Percentiles rank a stretch among this genome's conserved stretches.
Evolutionary conservation across 2,113 vertebrate species (phyloP).

Genomic region (Mustelus asterias): DNA sequence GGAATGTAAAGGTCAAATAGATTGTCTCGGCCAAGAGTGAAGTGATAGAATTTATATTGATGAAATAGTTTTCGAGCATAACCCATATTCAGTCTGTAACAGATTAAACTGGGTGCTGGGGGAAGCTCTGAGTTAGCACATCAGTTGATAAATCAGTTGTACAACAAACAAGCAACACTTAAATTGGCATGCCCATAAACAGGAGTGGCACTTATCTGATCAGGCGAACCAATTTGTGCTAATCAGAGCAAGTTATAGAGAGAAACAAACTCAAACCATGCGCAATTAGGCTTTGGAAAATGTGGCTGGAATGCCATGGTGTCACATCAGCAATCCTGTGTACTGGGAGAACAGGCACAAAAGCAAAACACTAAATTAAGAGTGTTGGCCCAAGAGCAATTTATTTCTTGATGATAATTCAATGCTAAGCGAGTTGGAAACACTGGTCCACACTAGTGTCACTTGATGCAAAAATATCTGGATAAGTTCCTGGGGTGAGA

Average conservation of each 20-base stretch:
- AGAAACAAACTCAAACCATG: not conserved
- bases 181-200: not conserved
- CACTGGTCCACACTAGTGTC: not conserved
- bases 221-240: not conserved
- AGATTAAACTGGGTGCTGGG: not conserved
- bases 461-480: not conserved
- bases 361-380: not conserved
- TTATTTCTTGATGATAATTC: not conserved
- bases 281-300: not conserved
- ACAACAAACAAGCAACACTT: not conserved
- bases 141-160: not conserved
- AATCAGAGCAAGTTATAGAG: not conserved
- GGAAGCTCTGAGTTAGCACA: not conserved
- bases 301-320: not conserved
- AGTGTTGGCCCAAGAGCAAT: not conserved
- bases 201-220: not conserved
- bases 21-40: not conserved
- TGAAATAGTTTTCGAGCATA: not conserved
- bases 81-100: not conserved
- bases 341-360: not conserved
- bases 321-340: not conserved
- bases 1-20: not conserved
- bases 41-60: not conserved
- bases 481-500: not conserved
- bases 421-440: not conserved